Conservation (phyloP, 2,888 invertebrate species). For the Napeogenes inachia region DNA sequence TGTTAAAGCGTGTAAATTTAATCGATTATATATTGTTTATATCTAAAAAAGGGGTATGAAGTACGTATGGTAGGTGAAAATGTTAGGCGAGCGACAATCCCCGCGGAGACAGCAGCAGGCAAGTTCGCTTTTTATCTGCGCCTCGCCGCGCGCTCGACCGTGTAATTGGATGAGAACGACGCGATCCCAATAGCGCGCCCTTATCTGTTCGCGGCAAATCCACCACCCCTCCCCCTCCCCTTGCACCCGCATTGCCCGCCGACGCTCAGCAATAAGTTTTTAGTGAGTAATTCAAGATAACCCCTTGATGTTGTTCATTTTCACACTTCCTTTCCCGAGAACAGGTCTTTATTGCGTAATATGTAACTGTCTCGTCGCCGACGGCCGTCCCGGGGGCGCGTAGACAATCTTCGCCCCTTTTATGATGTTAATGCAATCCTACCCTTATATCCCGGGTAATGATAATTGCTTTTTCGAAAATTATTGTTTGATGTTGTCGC, state of each 20-base stretch:
- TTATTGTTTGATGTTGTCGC: slow-evolving; percentile 76
- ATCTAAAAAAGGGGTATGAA: slow-evolving; percentile 33
- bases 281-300: slow-evolving; percentile 78
- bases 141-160: slow-evolving; percentile 74
- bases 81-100: slow-evolving; percentile 73
- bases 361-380: slow-evolving; percentile 74
- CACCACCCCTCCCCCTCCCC: slow-evolving; percentile 44
- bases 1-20: neutral
- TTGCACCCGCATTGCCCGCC: slow-evolving; percentile 44
- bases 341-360: slow-evolving; percentile 78
- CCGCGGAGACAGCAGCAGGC: slow-evolving; percentile 68
- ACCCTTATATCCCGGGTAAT: slow-evolving; percentile 73
- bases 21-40: neutral
- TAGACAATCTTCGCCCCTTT: slow-evolving; percentile 69
- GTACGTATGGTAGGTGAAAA: slow-evolving; percentile 66
- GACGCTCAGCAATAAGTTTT: slow-evolving; percentile 71
- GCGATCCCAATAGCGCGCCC: slow-evolving; percentile 77
- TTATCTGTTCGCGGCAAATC: slow-evolving; percentile 77
- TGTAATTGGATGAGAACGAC: slow-evolving; percentile 78
- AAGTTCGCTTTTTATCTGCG: slow-evolving; percentile 70
- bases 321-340: slow-evolving; percentile 78
- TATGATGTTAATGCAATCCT: slow-evolving; percentile 76
- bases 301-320: slow-evolving; percentile 78
- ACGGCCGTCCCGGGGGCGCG: slow-evolving; percentile 69
- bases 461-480: slow-evolving; percentile 76